phyloP scores from a whole-genome alignment of 2,888 invertebrate species.

The Drosophila koepferae region DNA sequence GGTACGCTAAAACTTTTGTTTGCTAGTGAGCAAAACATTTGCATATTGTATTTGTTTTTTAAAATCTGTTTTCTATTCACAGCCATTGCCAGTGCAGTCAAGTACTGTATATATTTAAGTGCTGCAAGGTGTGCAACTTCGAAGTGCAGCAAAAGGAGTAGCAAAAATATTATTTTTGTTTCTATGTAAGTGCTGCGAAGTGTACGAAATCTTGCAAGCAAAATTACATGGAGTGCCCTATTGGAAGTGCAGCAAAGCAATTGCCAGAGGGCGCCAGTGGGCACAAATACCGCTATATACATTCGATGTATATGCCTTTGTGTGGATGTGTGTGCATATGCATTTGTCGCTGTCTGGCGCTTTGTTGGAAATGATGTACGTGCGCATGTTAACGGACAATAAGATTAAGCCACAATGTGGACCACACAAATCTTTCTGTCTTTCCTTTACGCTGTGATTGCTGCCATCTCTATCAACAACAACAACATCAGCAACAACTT shows the following conservation, averaged over 20 bases:
- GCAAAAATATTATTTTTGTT: conserved; percentile 1
- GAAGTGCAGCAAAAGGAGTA: neutral
- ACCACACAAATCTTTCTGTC: conserved; percentile 53
- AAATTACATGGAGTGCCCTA: conserved; percentile 11
- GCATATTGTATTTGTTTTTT: neutral
- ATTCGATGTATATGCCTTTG: neutral
- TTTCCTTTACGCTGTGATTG: conserved; percentile 37
- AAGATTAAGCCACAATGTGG: conserved; percentile 27
- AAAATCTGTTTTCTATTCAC: too few species aligned
- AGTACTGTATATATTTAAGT: neutral
- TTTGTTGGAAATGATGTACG: conserved; percentile 50
- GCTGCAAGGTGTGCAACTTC: neutral
- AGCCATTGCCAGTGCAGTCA: neutral
- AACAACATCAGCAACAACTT: conserved; percentile 40
- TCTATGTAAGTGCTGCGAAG: neutral
- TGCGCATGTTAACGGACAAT: conserved; percentile 40
- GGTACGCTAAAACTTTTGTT: neutral
- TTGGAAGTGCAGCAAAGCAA: conserved; percentile 11
- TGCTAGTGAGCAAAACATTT: neutral
- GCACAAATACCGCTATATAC: neutral
- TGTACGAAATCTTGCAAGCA: conserved; percentile 11
- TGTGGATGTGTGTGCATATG: neutral
- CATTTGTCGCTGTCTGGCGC: conserved; percentile 16
- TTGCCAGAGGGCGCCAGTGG: neutral
- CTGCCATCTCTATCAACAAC: conserved; percentile 45